Evolutionary conservation across 2,113 vertebrate genomes (phyloP), one percentile per base, ranked within the genome.

Genomic region (Nicator chloris): DNA sequence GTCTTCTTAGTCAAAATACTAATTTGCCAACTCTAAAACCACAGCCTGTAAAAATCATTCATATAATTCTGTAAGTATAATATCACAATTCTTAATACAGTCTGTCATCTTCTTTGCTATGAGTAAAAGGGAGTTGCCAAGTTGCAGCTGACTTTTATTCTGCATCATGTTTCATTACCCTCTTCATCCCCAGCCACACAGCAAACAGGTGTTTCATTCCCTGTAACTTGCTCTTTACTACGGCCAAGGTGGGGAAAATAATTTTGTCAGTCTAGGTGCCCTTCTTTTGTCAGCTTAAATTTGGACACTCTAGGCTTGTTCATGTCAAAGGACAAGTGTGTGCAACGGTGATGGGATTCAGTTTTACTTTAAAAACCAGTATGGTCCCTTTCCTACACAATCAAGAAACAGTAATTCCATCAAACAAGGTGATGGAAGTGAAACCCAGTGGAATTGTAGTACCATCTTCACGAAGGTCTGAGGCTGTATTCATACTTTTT

Each of bases 121-220:
- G 71, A 92, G 82, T 65, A 95, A 90, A 84, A 61, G 57, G 31
- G 82, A 96, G 85, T 49, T 66, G 82, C 85, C 90, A 94, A 86
- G 83, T 59, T 82, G 87, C 84, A 73, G 66, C 88, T 95, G 88
- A 91, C 91, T 95, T 94, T 57, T 71, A 85, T 77, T 88, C 82
- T 22, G 35, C 72, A 85, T 94, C 86, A 82, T 71, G 60, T 96
- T 97, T 94, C 95, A 77, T 44, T 94, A 89, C 88, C 77, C 71
- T 59, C 80, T 84, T 69, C 82, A 37, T 57, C 65, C 68, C 64
- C 11, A 2, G 70, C 35, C 2, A 5, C 75, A 68, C 16, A 75
- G 81, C 68, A 94, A 94, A 91, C 96, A 96, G 94, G 86, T 95
- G 86, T 59, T 93, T 94, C 76, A 88, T 68, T 91, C 77, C 57